Conservation (phyloP, 2,888 invertebrate genomes). For the Aphidius colemani region DNA sequence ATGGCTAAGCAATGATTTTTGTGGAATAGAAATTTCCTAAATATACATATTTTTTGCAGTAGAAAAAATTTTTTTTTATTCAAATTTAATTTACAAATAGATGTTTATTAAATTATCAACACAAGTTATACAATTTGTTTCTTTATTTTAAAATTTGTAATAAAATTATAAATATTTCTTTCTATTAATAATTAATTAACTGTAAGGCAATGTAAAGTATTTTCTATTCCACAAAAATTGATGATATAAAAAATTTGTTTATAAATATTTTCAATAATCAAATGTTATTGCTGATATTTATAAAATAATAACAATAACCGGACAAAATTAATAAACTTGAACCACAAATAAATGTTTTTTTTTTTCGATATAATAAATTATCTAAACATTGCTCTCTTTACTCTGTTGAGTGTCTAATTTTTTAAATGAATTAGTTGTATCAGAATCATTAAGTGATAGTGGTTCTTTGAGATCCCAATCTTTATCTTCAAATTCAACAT, state of each 20-base stretch:
- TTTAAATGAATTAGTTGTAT: conserved; percentile 39
- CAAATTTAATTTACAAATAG: conserved; percentile 19
- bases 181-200: conserved; percentile 13
- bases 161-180: conserved; percentile 20
- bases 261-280: background rate
- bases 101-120: conserved; percentile 25
- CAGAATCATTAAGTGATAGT: conserved; percentile 41
- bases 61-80: conserved; percentile 35
- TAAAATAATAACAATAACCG: background rate
- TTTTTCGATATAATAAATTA: background rate
- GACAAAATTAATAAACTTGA: conserved; percentile 2
- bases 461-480: conserved; percentile 75
- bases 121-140: conserved; percentile 31
- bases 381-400: conserved; percentile 54
- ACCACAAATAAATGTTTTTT: background rate
- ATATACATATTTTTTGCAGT: conserved; percentile 28
- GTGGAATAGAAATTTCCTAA: conserved; percentile 61
- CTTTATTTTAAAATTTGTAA: conserved; percentile 12
- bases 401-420: conserved; percentile 48
- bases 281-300: background rate
- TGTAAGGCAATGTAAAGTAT: conserved; percentile 30
- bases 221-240: conserved; percentile 53
- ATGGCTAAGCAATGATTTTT: conserved; percentile 29
- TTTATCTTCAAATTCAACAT: conserved; percentile 80
- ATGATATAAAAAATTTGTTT: background rate